Percentiles rank a stretch among this genome's conserved stretches.
phyloP scores from a whole-genome alignment of 2,888 invertebrate genomes.

The Drosophila austrosaltans region DNA sequence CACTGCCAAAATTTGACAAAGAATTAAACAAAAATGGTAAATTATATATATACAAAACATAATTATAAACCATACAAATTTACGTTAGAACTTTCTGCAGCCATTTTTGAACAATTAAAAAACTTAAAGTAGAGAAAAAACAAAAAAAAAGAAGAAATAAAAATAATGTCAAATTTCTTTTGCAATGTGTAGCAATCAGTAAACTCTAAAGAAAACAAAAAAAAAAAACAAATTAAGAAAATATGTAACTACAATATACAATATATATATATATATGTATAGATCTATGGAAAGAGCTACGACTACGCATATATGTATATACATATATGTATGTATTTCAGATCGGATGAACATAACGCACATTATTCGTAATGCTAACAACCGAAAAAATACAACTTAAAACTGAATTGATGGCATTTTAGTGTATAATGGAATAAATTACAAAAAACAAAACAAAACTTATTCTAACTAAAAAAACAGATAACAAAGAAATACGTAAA shows the following conservation, averaged over 20 bases:
- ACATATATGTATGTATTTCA: slow-evolving; percentile 38
- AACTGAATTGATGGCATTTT: slow-evolving; percentile 75
- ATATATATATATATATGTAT: slow-evolving; percentile 28
- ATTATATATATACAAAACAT: slow-evolving; percentile 3
- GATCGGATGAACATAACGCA: slow-evolving; percentile 59
- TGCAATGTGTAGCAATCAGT: slow-evolving; percentile 75
- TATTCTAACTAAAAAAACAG: slow-evolving; percentile 47
- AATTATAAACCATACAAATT: slow-evolving; percentile 28
- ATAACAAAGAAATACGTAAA: slow-evolving; percentile 59
- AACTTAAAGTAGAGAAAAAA: slow-evolving; percentile 25
- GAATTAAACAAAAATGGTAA: slow-evolving; percentile 22
- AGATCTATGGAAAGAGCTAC: slow-evolving; percentile 24
- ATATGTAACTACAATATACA: slow-evolving; percentile 50
- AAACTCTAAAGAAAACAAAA: slow-evolving; percentile 43
- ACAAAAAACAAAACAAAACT: slow-evolving; percentile 35
- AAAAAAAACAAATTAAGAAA: slow-evolving; percentile 32
- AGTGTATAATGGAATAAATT: slow-evolving; percentile 34
- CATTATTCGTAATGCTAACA: slow-evolving; percentile 48
- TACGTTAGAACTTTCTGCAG: slow-evolving; percentile 43
- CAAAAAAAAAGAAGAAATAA: background rate
- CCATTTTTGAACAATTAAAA: slow-evolving; percentile 29
- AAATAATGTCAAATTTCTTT: slow-evolving; percentile 54
- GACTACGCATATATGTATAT: slow-evolving; percentile 38
- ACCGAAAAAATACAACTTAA: slow-evolving; percentile 41
- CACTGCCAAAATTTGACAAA: slow-evolving; percentile 64